A percentile compares a stretch with the other conserved stretches of the same genome.
These are phyloP conservation scores for Gasterosteus aculeatus DNA, from an alignment of 2,113 vertebrate genomes.

Conservation along the genomic window DNA sequence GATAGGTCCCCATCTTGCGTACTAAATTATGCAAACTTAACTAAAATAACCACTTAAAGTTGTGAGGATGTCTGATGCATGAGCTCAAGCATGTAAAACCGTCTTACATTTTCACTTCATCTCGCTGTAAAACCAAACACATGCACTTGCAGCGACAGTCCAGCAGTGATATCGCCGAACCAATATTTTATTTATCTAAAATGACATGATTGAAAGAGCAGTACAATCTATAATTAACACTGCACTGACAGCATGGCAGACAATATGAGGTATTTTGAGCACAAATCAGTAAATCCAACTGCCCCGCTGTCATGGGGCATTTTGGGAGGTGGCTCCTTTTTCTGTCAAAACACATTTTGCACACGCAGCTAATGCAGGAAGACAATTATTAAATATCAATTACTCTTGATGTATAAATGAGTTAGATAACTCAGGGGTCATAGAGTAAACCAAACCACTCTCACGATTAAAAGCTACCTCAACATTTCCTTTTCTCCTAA, in stretches of 20 bases:
- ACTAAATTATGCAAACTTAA: slow-evolving; percentile 47
- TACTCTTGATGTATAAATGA: slow-evolving; percentile 31
- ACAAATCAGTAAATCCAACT: slow-evolving; percentile 44
- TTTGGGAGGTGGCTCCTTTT: slow-evolving; percentile 24
- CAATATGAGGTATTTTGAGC: slow-evolving; percentile 20
- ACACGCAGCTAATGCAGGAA: slow-evolving; percentile 39
- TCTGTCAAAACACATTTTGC: slow-evolving; percentile 38
- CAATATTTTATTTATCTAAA: background rate
- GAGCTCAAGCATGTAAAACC: slow-evolving; percentile 25
- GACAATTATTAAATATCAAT: slow-evolving; percentile 47
- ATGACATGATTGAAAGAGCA: slow-evolving; percentile 21
- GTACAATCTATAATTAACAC: slow-evolving; percentile 22
- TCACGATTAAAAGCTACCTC: slow-evolving; percentile 21
- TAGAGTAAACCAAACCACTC: slow-evolving; percentile 29
- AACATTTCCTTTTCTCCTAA: background rate
- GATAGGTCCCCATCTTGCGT: slow-evolving; percentile 23
- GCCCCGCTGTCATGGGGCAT: slow-evolving; percentile 18
- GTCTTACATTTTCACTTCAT: slow-evolving; percentile 14
- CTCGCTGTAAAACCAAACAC: slow-evolving; percentile 3
- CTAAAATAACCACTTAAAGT: slow-evolving; percentile 39
- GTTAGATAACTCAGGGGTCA: slow-evolving; percentile 28
- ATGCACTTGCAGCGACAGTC: background rate
- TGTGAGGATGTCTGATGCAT: slow-evolving; percentile 22
- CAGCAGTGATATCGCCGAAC: background rate
- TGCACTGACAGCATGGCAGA: slow-evolving; percentile 21